A percentile compares a stretch with the other conserved stretches of the same genome.
phyloP scores from a whole-genome alignment of 2,113 vertebrate species.

The Dermatemys mawii region DNA sequence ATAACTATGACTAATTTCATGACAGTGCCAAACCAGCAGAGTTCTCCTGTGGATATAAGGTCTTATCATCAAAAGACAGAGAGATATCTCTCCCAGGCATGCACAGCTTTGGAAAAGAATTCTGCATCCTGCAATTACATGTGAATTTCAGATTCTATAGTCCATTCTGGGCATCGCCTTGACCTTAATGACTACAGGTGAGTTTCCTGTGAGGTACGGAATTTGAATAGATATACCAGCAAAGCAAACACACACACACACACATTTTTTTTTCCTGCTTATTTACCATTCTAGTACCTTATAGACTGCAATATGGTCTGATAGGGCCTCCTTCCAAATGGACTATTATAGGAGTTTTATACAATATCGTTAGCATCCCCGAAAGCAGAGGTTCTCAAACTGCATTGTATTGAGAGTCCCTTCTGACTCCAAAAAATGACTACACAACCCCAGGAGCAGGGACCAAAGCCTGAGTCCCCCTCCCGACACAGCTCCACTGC shows the following conservation, averaged over 20 bases:
- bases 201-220: neutral
- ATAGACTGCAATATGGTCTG: neutral
- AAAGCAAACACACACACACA: neutral
- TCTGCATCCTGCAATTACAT: neutral
- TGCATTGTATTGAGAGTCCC: too few relatives aligned
- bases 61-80: neutral
- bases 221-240: neutral
- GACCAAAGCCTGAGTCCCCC: too few relatives aligned
- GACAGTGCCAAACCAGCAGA: neutral
- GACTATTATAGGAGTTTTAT: neutral
- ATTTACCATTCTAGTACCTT: neutral
- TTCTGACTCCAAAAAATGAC: too few relatives aligned
- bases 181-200: neutral
- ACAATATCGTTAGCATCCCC: neutral
- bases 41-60: neutral
- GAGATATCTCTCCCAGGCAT: neutral
- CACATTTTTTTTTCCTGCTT: neutral
- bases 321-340: neutral
- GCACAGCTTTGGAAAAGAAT: conserved; percentile 10
- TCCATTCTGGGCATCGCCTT: neutral
- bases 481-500: too few relatives aligned
- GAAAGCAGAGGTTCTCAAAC: neutral
- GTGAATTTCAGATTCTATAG: neutral
- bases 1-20: neutral
- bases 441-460: too few relatives aligned